Percentiles rank a stretch among this genome's conserved stretches.
These are phyloP conservation scores for Esox lucius DNA, from an alignment of 2,797 vertebrate genomes.

Conservation along the genomic window DNA sequence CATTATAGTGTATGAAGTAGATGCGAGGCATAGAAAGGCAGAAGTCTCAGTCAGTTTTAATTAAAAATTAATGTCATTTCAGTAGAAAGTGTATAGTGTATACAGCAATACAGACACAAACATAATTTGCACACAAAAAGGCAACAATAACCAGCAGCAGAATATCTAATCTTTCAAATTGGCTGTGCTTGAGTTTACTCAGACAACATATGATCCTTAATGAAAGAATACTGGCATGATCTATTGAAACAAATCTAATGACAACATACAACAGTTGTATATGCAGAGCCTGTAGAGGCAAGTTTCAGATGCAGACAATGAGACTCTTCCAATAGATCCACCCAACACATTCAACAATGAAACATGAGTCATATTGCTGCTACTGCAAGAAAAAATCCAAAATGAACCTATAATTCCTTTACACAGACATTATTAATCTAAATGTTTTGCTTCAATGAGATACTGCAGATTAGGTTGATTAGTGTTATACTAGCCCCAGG, in stretches of 20 bases:
- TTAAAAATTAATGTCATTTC: not conserved
- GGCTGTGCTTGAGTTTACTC: no score
- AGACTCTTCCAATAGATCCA: not conserved
- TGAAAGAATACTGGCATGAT: not conserved
- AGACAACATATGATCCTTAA: not conserved
- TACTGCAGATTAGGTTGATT: not conserved
- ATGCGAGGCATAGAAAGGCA: not conserved
- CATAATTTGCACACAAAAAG: not conserved
- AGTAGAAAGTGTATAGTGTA: not conserved
- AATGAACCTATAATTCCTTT: not conserved
- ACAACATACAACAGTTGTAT: not conserved
- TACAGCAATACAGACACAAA: not conserved
- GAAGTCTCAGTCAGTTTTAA: not conserved
- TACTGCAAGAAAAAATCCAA: not conserved
- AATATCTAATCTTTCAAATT: not conserved
- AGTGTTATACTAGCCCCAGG: not conserved
- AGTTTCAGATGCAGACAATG: not conserved
- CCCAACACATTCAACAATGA: not conserved
- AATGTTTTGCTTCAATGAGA: not conserved
- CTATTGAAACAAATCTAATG: conserved; percentile 9
- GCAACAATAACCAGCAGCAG: not conserved
- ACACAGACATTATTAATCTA: not conserved
- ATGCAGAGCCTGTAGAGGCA: not conserved
- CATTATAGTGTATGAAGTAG: not conserved
- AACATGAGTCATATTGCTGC: not conserved